Evolutionary conservation across 2,888 invertebrate genomes (phyloP).

Genomic region (Oligia fasciuncula): DNA sequence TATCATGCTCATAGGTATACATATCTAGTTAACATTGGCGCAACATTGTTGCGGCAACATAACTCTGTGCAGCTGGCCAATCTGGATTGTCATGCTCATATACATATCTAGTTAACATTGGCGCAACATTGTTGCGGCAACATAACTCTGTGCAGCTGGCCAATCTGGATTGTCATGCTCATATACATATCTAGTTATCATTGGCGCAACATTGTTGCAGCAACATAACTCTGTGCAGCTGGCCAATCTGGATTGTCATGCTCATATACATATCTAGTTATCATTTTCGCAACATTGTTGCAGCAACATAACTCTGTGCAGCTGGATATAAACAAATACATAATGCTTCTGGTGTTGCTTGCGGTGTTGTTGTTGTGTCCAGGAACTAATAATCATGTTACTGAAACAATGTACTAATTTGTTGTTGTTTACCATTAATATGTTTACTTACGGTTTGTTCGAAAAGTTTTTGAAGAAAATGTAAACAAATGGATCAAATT

Average conservation of each 20-base stretch:
- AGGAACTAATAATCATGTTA: neutral
- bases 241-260: neutral
- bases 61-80: neutral
- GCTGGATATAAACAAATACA: neutral
- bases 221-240: neutral
- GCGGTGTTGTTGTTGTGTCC: no score
- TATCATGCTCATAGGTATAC: neutral
- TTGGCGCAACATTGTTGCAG: neutral
- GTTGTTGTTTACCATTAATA: neutral
- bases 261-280: neutral
- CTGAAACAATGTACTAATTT: neutral
- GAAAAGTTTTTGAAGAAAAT: neutral
- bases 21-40: neutral
- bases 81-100: neutral
- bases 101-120: neutral
- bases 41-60: neutral
- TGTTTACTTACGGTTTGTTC: neutral
- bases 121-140: neutral
- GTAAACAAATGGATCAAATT: neutral
- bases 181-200: neutral
- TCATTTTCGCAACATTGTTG: neutral
- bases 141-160: neutral
- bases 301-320: neutral
- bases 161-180: neutral
- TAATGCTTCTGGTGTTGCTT: neutral